Evolutionary conservation across 2,113 vertebrate species (phyloP).

Genomic region (Colaptes auratus): DNA sequence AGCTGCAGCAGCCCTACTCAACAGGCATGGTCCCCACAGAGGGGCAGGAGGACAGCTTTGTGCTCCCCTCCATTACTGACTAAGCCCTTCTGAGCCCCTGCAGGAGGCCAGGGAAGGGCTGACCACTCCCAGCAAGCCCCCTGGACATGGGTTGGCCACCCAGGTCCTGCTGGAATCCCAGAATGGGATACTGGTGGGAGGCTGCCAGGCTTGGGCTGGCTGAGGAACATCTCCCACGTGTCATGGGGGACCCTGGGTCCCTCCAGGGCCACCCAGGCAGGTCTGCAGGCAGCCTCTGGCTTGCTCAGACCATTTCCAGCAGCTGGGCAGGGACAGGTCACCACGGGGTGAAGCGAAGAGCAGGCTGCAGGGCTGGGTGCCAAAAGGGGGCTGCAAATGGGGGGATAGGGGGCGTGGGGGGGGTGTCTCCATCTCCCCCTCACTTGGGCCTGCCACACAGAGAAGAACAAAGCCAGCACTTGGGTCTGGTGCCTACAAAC

Average conservation of each 20-base stretch:
- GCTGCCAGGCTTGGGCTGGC: neutral
- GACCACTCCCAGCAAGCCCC: neutral
- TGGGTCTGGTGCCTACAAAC: neutral
- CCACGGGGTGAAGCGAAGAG: neutral
- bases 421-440: neutral
- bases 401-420: no score
- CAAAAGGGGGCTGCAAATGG: neutral
- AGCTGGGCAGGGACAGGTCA: neutral
- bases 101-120: neutral
- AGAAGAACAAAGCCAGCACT: constrained; percentile 27
- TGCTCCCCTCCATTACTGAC: neutral
- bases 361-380: neutral
- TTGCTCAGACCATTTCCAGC: neutral
- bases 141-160: accelerated
- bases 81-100: neutral
- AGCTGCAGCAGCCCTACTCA: neutral
- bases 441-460: neutral
- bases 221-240: neutral
- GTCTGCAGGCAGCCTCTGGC: neutral
- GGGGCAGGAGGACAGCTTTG: neutral
- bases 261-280: neutral
- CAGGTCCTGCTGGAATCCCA: neutral
- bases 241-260: accelerated
- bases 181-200: neutral
- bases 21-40: neutral